These are phyloP conservation scores for Melinaea menophilus DNA, from an alignment of 2,888 invertebrate genomes.

Conservation along the genomic window DNA sequence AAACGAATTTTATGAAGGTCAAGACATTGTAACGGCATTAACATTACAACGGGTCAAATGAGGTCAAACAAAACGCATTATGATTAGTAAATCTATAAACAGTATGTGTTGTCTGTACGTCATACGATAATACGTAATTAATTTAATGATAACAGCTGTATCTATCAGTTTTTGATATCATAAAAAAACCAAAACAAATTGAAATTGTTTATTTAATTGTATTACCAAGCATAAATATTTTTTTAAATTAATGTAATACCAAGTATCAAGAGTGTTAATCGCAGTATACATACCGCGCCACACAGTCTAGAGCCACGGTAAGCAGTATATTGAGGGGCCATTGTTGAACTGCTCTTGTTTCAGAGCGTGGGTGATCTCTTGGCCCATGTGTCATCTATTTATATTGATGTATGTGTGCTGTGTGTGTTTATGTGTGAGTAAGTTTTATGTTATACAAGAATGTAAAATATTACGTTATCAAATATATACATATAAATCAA, in stretches of 20 bases:
- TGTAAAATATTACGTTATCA: too few relatives aligned
- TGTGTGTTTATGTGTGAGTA: background rate
- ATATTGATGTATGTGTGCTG: background rate
- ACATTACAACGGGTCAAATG: background rate
- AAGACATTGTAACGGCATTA: too few relatives aligned
- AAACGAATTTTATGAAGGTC: too few relatives aligned
- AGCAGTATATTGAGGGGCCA: constrained; percentile 12
- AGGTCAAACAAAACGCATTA: constrained; percentile 7
- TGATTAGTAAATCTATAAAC: too few relatives aligned
- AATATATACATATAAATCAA: too few relatives aligned
- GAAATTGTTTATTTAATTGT: too few relatives aligned
- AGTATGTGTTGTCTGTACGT: too few relatives aligned
- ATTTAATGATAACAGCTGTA: too few relatives aligned
- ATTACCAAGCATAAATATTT: background rate
- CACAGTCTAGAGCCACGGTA: constrained; percentile 22
- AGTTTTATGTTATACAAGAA: background rate
- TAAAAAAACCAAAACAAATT: too few relatives aligned
- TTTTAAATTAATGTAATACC: background rate
- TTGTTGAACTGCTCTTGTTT: constrained; percentile 13
- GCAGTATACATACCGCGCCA: constrained; percentile 19
- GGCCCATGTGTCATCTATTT: too few relatives aligned
- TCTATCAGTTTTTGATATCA: too few relatives aligned
- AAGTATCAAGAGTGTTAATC: constrained; percentile 21
- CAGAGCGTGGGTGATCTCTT: constrained; percentile 1
- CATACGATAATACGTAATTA: too few relatives aligned